A percentile compares a stretch with the other conserved stretches of the same genome.
These are phyloP conservation scores for Diadegma fenestrale DNA, from an alignment of 2,888 invertebrate genomes.

Conservation along the genomic window DNA sequence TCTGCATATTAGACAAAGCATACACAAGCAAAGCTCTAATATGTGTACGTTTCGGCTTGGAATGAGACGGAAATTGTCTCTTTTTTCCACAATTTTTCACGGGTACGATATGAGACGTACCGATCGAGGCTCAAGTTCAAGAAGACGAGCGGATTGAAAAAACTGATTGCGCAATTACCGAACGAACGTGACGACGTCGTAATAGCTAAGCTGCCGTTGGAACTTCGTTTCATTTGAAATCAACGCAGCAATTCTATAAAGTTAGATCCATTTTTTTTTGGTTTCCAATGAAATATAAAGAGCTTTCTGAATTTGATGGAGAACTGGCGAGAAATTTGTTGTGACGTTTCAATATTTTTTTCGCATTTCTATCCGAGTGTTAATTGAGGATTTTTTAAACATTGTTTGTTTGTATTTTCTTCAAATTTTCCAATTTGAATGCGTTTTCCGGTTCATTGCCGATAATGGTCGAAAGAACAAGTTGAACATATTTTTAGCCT, in stretches of 20 bases:
- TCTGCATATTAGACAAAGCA: conserved; percentile 35
- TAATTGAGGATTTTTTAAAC: neutral
- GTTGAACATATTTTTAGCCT: neutral
- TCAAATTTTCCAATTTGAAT: neutral
- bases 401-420: neutral
- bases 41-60: neutral
- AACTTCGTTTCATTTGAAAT: neutral
- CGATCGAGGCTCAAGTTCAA: conserved; percentile 33
- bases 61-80: conserved; percentile 16
- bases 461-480: neutral
- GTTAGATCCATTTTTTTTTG: neutral
- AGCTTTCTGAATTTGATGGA: neutral
- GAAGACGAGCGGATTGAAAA: conserved; percentile 18
- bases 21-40: conserved; percentile 1
- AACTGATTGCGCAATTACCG: conserved; percentile 33
- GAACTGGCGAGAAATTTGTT: neutral
- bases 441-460: no score
- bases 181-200: conserved; percentile 15
- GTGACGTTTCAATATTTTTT: neutral
- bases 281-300: neutral
- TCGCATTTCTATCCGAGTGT: neutral
- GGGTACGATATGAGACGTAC: neutral
- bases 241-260: neutral
- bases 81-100: neutral
- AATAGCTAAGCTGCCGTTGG: neutral